phyloP scores from a whole-genome alignment of 1,140 invertebrate species.

The Prorops nasuta region DNA sequence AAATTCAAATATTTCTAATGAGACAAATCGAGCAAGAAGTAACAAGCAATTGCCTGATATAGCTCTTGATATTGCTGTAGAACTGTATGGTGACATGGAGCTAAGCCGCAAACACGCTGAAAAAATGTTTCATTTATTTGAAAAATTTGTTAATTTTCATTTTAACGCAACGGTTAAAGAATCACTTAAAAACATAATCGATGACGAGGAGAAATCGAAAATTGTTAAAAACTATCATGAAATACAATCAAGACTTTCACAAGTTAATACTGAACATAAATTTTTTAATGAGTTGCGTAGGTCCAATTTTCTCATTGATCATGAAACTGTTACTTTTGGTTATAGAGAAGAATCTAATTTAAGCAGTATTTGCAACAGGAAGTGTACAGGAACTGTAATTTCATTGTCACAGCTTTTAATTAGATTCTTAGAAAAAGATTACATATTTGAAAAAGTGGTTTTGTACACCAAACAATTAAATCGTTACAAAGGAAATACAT shows the following conservation, averaged over 20 bases:
- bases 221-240: too few relatives aligned
- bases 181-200: too few relatives aligned
- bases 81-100: too few relatives aligned
- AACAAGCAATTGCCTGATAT: too few relatives aligned
- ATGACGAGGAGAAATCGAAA: too few relatives aligned
- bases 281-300: background rate
- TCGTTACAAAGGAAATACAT: conserved; percentile 2
- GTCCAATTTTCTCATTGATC: conserved; percentile 4
- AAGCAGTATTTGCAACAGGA: background rate
- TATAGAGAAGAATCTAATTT: conserved; percentile 2
- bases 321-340: conserved; percentile 4
- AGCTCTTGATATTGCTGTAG: too few relatives aligned
- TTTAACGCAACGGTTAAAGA: too few relatives aligned
- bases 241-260: background rate
- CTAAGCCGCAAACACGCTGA: too few relatives aligned
- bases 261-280: background rate
- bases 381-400: conserved; percentile 8
- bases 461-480: conserved; percentile 10
- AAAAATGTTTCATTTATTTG: too few relatives aligned
- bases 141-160: too few relatives aligned
- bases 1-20: too few relatives aligned
- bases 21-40: too few relatives aligned
- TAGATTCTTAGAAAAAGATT: conserved; percentile 16
- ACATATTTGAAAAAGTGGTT: conserved; percentile 12
- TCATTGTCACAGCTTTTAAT: conserved; percentile 12